A percentile compares a stretch with the other conserved stretches of the same genome.
Evolutionary conservation across 2,888 invertebrate genomes (phyloP).

Genomic region (Amblyjoppa proteus): DNA sequence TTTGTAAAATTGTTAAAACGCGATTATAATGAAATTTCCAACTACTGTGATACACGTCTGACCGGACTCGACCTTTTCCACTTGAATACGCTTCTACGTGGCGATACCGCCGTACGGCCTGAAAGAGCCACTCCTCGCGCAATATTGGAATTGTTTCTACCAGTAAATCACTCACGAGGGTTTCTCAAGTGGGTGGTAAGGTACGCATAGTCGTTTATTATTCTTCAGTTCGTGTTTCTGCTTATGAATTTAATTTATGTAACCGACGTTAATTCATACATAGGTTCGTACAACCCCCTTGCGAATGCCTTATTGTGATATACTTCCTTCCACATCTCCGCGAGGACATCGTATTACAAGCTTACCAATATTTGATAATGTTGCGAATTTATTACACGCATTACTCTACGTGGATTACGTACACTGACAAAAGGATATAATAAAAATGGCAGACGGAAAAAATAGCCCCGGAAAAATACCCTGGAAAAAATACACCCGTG

Average conservation of each 20-base stretch:
- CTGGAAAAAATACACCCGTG: no score
- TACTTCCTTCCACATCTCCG: neutral
- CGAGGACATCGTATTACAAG: neutral
- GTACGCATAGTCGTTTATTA: constrained; percentile 6
- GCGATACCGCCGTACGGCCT: neutral
- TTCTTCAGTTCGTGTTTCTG: constrained; percentile 20
- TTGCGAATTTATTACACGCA: neutral
- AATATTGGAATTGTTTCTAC: constrained; percentile 46
- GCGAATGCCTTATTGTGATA: neutral
- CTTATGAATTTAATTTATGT: constrained; percentile 35
- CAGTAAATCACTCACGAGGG: constrained; percentile 43
- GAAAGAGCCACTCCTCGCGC: constrained; percentile 8
- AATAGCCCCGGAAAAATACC: no score
- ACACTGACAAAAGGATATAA: no score
- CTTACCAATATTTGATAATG: neutral
- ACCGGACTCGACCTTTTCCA: constrained; percentile 10
- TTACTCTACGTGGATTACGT: neutral
- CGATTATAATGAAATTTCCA: constrained; percentile 17
- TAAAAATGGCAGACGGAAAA: no score
- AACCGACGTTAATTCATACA: constrained; percentile 21
- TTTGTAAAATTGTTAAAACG: constrained; percentile 35
- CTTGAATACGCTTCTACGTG: constrained; percentile 7
- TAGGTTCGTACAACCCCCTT: neutral
- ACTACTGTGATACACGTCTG: neutral
- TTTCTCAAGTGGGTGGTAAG: constrained; percentile 28